Percentiles rank a stretch among this genome's conserved stretches.
Conservation (phyloP, 1,140 invertebrate species). For the Littorina saxatilis region DNA sequence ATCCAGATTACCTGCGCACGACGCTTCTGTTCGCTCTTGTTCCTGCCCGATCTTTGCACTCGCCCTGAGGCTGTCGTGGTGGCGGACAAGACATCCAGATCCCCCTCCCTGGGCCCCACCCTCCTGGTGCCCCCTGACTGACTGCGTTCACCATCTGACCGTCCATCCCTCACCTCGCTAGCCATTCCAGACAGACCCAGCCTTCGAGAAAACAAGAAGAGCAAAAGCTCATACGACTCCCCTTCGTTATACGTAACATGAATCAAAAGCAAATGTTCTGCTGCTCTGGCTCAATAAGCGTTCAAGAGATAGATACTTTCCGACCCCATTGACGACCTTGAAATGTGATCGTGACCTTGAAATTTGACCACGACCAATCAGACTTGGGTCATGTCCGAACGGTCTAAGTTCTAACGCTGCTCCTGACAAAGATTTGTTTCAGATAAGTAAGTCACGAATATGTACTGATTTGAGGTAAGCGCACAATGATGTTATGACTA, state of each 20-base stretch:
- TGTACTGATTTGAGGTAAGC: too few relatives aligned
- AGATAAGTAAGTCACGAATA: too few relatives aligned
- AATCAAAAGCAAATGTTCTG: too few relatives aligned
- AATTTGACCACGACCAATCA: too few relatives aligned
- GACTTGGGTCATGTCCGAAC: too few relatives aligned
- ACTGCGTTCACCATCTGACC: neutral
- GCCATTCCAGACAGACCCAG: neutral
- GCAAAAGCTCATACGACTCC: too few relatives aligned
- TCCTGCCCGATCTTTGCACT: neutral
- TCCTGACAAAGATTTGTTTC: too few relatives aligned
- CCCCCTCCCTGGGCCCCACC: neutral
- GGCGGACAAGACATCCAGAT: constrained; percentile 20
- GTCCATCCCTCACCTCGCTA: neutral
- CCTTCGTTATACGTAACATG: too few relatives aligned
- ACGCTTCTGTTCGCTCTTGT: neutral
- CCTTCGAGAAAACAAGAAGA: neutral
- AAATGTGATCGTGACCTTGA: too few relatives aligned
- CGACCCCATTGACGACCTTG: neutral
- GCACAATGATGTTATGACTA: too few relatives aligned
- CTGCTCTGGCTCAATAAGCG: neutral
- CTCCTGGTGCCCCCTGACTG: neutral
- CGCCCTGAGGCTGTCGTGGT: neutral
- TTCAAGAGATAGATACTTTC: neutral
- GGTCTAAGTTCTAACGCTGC: too few relatives aligned
- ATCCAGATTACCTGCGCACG: constrained; percentile 10